phyloP scores from a whole-genome alignment of 30 jellyfish, hydroid and myxozoan genomes.

The Aurelia sp. region DNA sequence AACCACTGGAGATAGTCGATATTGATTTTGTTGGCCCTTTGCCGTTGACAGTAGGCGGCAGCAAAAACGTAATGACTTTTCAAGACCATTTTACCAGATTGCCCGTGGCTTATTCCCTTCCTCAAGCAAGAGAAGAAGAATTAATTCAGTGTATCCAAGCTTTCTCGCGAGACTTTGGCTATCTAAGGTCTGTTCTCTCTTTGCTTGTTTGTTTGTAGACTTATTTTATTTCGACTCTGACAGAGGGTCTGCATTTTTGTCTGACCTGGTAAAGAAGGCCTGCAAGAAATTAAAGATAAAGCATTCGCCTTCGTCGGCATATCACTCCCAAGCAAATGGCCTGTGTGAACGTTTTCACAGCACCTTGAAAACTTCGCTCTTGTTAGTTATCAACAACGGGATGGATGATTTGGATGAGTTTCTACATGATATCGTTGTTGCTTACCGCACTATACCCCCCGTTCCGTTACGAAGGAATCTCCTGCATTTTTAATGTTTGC shows the following conservation, averaged over 20 bases:
- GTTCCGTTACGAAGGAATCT: slow-evolving; percentile 21
- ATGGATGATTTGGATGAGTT: slow-evolving; percentile 35
- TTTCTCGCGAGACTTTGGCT: slow-evolving; percentile 38
- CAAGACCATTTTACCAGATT: slow-evolving; percentile 56
- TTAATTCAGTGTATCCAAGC: slow-evolving; percentile 10
- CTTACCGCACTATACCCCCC: slow-evolving; percentile 46
- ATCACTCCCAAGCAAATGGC: slow-evolving; percentile 35
- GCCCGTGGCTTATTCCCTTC: slow-evolving; percentile 60
- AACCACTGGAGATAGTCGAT: slow-evolving; percentile 48
- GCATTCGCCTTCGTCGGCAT: slow-evolving; percentile 3
- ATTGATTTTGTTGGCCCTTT: slow-evolving; percentile 68
- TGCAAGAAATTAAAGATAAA: slow-evolving; percentile 20
- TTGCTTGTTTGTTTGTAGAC: too few relatives aligned
- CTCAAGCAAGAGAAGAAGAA: slow-evolving; percentile 13
- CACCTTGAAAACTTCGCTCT: slow-evolving; percentile 23
- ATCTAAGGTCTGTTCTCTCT: slow-evolving; percentile 30
- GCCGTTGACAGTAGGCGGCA: slow-evolving; percentile 43
- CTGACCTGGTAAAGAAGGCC: slow-evolving; percentile 28
- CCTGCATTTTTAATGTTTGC: slow-evolving; percentile 46
- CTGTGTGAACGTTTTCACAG: slow-evolving; percentile 25
- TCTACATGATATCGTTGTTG: slow-evolving; percentile 7
- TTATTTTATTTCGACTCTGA: too few relatives aligned
- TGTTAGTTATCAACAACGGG: slow-evolving; percentile 5
- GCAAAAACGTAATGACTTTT: slow-evolving; percentile 36
- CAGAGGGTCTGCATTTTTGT: slow-evolving; percentile 41